Conservation (phyloP, 2,113 vertebrate genomes). For the western clawed frog (Xenopus tropicalis) region DNA sequence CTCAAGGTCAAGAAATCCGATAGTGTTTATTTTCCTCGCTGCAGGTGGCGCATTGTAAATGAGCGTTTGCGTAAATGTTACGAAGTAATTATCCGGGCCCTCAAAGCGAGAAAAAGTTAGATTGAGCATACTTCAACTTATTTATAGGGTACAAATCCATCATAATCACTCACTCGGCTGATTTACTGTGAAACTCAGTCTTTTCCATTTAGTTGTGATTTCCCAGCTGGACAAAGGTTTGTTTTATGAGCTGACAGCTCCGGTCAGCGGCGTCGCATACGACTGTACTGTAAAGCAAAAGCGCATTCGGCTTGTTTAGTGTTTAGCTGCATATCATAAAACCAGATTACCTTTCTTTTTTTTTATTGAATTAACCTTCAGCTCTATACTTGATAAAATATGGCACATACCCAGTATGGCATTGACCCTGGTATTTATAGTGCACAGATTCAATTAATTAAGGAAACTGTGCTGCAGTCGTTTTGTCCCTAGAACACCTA, state of each 20-base stretch:
- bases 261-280: neutral
- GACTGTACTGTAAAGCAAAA: neutral
- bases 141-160: conserved; percentile 21
- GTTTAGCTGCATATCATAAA: neutral
- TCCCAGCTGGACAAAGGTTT: neutral
- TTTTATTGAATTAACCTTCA: no score
- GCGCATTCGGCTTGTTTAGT: neutral
- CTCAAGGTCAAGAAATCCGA: neutral
- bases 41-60: conserved; percentile 4
- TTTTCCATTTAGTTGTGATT: neutral
- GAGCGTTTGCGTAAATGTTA: neutral
- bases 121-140: conserved; percentile 1
- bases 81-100: neutral
- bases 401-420: no score
- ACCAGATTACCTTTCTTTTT: no score
- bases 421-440: no score
- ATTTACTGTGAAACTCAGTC: neutral
- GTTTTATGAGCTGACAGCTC: neutral
- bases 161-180: conserved; percentile 1
- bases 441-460: no score
- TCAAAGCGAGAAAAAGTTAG: neutral
- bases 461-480: no score
- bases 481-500: no score
- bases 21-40: conserved; percentile 12
- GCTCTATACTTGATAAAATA: no score